Evolutionary conservation across 2,113 vertebrate species (phyloP).

Genomic region (Tyto alba): DNA sequence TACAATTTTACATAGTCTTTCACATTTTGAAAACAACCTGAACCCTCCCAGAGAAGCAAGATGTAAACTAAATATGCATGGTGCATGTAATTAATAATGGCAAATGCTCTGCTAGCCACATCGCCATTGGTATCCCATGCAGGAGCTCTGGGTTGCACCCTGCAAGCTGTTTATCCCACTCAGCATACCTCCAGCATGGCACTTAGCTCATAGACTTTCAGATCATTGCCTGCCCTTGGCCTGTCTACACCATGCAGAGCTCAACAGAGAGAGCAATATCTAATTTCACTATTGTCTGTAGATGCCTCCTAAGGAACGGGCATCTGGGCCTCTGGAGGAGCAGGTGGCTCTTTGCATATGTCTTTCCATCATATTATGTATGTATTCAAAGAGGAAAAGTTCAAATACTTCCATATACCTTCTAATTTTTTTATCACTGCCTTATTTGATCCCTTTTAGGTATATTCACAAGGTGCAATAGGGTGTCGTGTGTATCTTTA

Average conservation of each 20-base stretch:
- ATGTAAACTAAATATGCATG: background rate
- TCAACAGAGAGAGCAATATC: background rate
- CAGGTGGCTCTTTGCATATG: background rate
- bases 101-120: background rate
- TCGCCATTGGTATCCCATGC: background rate
- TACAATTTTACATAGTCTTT: background rate
- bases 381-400: background rate
- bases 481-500: background rate
- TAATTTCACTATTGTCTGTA: background rate
- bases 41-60: background rate
- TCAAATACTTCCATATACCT: background rate
- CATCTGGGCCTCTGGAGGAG: background rate
- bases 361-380: background rate
- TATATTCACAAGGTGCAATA: background rate
- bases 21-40: background rate
- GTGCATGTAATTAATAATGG: background rate
- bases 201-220: background rate
- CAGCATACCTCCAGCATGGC: background rate
- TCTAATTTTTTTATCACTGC: background rate
- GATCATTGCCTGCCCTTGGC: background rate
- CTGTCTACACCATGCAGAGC: background rate
- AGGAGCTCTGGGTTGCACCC: background rate
- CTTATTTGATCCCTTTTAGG: background rate
- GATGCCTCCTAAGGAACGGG: background rate
- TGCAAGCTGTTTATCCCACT: background rate